Evolutionary conservation across 2,113 vertebrate genomes (phyloP).

Genomic region (Xiphorhynchus elegans): DNA sequence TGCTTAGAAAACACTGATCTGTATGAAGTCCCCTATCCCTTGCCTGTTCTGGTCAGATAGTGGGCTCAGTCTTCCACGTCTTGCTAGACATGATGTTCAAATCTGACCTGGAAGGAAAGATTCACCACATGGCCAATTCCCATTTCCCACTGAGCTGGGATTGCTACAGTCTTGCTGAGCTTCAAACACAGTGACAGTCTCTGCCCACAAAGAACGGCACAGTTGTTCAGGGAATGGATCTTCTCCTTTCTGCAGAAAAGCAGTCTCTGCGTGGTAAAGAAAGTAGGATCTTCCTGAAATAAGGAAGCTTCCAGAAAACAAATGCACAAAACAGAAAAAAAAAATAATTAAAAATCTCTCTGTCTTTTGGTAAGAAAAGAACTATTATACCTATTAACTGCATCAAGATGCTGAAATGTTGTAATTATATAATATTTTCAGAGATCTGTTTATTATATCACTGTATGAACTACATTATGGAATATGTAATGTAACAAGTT

Average conservation of each 20-base stretch:
- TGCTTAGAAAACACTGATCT: neutral
- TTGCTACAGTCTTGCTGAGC: neutral
- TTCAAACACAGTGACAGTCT: neutral
- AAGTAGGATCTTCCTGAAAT: neutral
- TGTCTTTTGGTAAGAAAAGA: neutral
- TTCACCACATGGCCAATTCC: neutral
- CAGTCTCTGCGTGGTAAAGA: rapidly evolving
- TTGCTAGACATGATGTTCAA: neutral
- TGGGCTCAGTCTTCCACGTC: neutral
- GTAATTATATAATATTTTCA: neutral
- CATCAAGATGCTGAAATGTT: neutral
- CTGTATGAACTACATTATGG: neutral
- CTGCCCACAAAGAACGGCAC: neutral
- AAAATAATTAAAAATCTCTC: neutral
- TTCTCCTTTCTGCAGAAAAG: neutral
- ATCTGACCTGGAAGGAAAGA: neutral
- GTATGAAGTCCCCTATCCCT: neutral
- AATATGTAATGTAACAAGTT: neutral
- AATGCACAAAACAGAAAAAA: neutral
- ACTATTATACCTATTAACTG: neutral
- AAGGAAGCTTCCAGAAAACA: neutral
- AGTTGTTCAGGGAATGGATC: neutral
- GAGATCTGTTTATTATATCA: neutral
- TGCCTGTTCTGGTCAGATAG: neutral
- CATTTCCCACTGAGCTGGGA: neutral